Evolutionary conservation across 2,888 invertebrate species (phyloP).

Genomic region (Acanthacorydalis orientalis): DNA sequence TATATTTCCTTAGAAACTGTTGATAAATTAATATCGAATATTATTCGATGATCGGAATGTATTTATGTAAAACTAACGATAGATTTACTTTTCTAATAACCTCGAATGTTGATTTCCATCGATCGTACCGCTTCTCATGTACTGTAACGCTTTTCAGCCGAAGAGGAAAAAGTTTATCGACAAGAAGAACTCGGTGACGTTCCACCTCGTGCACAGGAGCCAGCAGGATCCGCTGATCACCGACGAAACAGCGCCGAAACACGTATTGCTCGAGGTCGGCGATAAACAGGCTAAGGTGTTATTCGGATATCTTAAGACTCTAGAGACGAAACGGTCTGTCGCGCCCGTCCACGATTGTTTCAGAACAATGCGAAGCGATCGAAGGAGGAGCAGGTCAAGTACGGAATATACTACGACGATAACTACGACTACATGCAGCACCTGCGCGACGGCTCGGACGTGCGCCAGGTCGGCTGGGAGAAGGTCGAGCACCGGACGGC

Average conservation of each 20-base stretch:
- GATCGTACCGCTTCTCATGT: too few relatives aligned
- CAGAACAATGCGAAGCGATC: conserved; percentile 30
- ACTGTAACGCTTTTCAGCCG: not conserved
- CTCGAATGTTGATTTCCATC: too few relatives aligned
- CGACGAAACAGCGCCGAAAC: conserved; percentile 78
- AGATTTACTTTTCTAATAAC: too few relatives aligned
- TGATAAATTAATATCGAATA: too few relatives aligned
- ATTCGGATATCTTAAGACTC: too few relatives aligned
- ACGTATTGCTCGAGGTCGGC: conserved; percentile 55
- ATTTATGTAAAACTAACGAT: too few relatives aligned
- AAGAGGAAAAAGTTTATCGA: conserved; percentile 67
- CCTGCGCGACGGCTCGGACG: conserved; percentile 45
- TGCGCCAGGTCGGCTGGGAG: conserved; percentile 34
- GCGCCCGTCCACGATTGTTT: conserved; percentile 8
- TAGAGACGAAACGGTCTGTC: too few relatives aligned
- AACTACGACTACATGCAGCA: conserved; percentile 93
- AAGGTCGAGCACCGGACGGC: conserved; percentile 15
- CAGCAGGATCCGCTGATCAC: conserved; percentile 83
- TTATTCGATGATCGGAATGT: too few relatives aligned
- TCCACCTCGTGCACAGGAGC: conserved; percentile 83
- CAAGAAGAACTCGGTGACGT: conserved; percentile 79
- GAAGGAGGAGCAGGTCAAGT: conserved; percentile 60
- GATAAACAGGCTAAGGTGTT: conserved; percentile 12
- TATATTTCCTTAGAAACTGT: too few relatives aligned
- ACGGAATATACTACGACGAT: conserved; percentile 86